A percentile compares a stretch with the other conserved stretches of the same genome.
phyloP scores from a whole-genome alignment of 2,797 vertebrate genomes.

The Sphenodon punctatus region DNA sequence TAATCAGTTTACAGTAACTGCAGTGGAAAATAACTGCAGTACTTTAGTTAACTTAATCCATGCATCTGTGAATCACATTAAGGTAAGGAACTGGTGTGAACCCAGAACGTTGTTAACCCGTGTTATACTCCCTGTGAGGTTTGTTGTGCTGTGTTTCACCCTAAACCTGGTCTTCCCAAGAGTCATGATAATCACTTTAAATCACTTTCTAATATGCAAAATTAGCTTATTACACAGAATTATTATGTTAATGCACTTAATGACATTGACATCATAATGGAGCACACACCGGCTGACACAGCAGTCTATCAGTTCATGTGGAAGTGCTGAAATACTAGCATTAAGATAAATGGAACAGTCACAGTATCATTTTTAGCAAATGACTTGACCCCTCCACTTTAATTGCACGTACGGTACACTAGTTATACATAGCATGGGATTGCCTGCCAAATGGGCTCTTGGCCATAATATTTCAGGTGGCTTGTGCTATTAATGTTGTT shows the following conservation, averaged over 20 bases:
- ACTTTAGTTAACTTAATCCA: not conserved
- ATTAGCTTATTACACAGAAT: not conserved
- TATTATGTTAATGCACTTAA: not conserved
- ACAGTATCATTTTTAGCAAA: slow-evolving; percentile 5
- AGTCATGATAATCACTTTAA: not conserved
- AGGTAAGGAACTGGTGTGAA: rapidly evolving
- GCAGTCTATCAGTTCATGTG: not conserved
- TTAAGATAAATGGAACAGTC: not conserved
- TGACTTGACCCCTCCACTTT: not conserved
- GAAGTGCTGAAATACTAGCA: not conserved
- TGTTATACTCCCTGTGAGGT: not conserved
- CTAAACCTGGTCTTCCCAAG: rapidly evolving
- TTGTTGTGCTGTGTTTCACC: not conserved
- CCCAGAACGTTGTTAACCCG: not conserved
- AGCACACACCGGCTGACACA: slow-evolving; percentile 11
- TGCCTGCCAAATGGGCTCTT: not conserved
- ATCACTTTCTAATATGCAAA: not conserved
- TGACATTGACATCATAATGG: not conserved
- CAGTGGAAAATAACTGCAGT: slow-evolving; percentile 1
- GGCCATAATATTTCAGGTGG: not conserved
- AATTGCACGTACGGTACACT: not conserved
- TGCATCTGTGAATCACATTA: not conserved
- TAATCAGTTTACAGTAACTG: not conserved
- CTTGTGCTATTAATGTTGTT: not conserved
- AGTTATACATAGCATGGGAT: not conserved